Conservation (phyloP, 2,888 invertebrate genomes). For the Hetaerina titia region DNA sequence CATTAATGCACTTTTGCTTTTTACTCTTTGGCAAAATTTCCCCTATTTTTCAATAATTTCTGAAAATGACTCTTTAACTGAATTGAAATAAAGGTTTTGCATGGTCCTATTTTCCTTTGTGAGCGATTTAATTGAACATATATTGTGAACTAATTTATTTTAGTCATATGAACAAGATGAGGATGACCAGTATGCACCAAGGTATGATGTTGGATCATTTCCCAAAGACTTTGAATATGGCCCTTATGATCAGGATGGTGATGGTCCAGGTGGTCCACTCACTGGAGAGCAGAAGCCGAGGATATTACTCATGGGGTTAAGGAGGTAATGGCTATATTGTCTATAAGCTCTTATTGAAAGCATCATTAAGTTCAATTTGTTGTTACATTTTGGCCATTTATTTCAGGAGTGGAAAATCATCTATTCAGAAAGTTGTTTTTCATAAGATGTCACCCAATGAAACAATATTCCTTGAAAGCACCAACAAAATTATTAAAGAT, state of each 20-base stretch:
- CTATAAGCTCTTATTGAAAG: background rate
- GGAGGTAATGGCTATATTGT: constrained; percentile 81
- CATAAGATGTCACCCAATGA: constrained; percentile 99
- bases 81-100: no score
- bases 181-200: constrained; percentile 77
- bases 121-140: no score
- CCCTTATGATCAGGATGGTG: constrained; percentile 90
- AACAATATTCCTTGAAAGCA: constrained; percentile 98
- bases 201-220: constrained; percentile 84
- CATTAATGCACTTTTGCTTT: no score
- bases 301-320: constrained; percentile 95
- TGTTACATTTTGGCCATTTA: constrained; percentile 36
- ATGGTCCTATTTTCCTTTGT: no score
- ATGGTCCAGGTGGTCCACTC: constrained; percentile 79
- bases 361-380: background rate
- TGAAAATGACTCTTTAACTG: no score
- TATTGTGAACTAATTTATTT: constrained; percentile 66
- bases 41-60: no score
- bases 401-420: constrained; percentile 97
- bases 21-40: no score
- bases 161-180: constrained; percentile 76
- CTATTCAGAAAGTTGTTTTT: constrained; percentile 99
- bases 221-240: constrained; percentile 97
- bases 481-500: constrained; percentile 98
- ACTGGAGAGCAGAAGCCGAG: constrained; percentile 91